A percentile compares a stretch with the other conserved stretches of the same genome.
phyloP scores from a whole-genome alignment of 2,113 vertebrate genomes.

The Glaucidium brasilianum region DNA sequence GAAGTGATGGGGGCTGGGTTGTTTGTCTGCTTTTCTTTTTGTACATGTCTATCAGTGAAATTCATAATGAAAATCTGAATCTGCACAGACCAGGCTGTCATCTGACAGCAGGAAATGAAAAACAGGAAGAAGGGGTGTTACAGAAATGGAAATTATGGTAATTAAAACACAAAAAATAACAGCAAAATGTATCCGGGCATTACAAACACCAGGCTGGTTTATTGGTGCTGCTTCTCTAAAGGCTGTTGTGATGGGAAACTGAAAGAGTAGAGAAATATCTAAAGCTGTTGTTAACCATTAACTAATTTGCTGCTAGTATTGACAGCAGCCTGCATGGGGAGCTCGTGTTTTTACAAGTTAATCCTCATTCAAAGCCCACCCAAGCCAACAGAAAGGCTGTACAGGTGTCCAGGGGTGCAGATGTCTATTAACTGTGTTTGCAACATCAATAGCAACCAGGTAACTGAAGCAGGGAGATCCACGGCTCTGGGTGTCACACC shows the following conservation, averaged over 20 bases:
- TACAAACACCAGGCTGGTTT: background rate
- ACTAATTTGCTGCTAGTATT: background rate
- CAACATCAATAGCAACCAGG: background rate
- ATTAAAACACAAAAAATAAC: background rate
- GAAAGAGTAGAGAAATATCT: background rate
- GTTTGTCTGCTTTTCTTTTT: background rate
- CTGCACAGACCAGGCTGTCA: background rate
- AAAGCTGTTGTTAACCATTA: background rate
- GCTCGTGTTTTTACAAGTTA: rapidly evolving
- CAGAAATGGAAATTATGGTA: background rate
- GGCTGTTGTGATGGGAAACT: background rate
- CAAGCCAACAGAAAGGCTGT: background rate
- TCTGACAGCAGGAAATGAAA: background rate
- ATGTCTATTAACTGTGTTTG: background rate
- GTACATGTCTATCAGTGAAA: background rate
- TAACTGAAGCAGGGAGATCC: background rate
- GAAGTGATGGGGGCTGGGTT: background rate
- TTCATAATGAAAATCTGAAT: background rate
- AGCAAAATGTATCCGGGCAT: background rate
- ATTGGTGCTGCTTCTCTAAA: background rate
- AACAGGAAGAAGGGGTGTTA: background rate
- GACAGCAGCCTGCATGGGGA: background rate
- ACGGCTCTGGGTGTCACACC: background rate
- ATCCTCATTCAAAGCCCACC: background rate
- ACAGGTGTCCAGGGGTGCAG: rapidly evolving